Conservation (phyloP, 2,888 invertebrate genomes). For the Chesias legatella region DNA sequence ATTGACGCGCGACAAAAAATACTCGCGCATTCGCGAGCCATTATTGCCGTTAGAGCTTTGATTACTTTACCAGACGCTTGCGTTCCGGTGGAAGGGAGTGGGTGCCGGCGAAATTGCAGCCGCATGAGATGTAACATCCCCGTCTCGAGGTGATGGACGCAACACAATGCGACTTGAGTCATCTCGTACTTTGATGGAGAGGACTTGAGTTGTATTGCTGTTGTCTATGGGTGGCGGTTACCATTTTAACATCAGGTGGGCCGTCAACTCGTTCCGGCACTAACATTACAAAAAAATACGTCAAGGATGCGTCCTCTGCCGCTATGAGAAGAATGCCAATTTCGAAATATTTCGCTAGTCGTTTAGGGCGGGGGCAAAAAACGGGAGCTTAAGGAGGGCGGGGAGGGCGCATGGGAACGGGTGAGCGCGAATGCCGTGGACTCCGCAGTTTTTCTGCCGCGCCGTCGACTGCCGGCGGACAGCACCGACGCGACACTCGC, state of each 20-base stretch:
- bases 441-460: slow-evolving; percentile 59
- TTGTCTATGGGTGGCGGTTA: too few species aligned
- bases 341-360: slow-evolving; percentile 75
- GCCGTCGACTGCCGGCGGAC: slow-evolving; percentile 40
- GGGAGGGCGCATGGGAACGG: slow-evolving; percentile 56
- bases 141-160: too few species aligned
- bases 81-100: too few species aligned
- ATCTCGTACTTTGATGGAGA: too few species aligned
- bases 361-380: slow-evolving; percentile 64
- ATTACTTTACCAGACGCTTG: slow-evolving; percentile 56
- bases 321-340: slow-evolving; percentile 77
- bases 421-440: slow-evolving; percentile 60
- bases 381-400: too few species aligned
- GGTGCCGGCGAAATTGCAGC: too few species aligned
- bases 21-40: slow-evolving; percentile 61
- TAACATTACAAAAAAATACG: too few species aligned
- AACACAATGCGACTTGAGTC: too few species aligned
- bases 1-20: slow-evolving; percentile 78
- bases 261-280: too few species aligned
- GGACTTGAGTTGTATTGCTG: too few species aligned
- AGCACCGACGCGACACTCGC: slow-evolving; percentile 63
- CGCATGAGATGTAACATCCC: too few species aligned
- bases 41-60: slow-evolving; percentile 68
- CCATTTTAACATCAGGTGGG: too few species aligned
- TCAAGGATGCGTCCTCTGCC: slow-evolving; percentile 73